A percentile compares a stretch with the other conserved stretches of the same genome.
phyloP scores from a whole-genome alignment of 30 jellyfish, hydroid and myxozoan species.

The Rhopilema esculentum region DNA sequence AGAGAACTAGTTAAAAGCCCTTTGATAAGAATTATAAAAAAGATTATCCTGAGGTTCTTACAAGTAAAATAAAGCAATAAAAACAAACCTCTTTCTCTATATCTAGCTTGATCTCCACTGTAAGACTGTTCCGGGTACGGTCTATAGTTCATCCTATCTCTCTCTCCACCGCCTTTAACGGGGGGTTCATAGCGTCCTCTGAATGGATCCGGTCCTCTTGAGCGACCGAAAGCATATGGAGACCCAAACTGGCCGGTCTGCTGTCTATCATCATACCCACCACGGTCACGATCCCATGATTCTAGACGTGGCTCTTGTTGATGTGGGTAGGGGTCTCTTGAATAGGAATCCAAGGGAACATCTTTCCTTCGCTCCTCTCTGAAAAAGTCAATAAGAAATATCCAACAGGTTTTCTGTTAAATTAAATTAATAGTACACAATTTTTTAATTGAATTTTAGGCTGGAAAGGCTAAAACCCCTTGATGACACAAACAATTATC shows the following conservation, averaged over 20 bases:
- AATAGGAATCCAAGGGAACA: slow-evolving; percentile 21
- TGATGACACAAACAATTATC: too few species aligned
- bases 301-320: slow-evolving; percentile 61
- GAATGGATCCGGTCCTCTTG: slow-evolving; percentile 76
- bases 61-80: background rate
- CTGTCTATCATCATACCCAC: slow-evolving; percentile 60
- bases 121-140: slow-evolving; percentile 51
- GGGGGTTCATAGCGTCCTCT: slow-evolving; percentile 71
- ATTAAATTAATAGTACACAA: too few species aligned
- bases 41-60: too few species aligned
- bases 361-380: slow-evolving; percentile 61
- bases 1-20: too few species aligned
- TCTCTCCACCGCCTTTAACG: slow-evolving; percentile 54
- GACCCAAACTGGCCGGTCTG: slow-evolving; percentile 62
- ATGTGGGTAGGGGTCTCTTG: slow-evolving; percentile 55
- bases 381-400: too few species aligned
- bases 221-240: slow-evolving; percentile 55
- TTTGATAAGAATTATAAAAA: too few species aligned
- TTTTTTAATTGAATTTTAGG: too few species aligned
- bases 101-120: slow-evolving; percentile 54
- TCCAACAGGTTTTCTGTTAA: too few species aligned
- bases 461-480: too few species aligned
- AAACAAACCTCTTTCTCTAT: slow-evolving; percentile 72
- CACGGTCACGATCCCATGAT: slow-evolving; percentile 74
- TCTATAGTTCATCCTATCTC: slow-evolving; percentile 51